These are phyloP conservation scores for Temnothorax rugatulus DNA, from an alignment of 2,888 invertebrate species.

Conservation along the genomic window DNA sequence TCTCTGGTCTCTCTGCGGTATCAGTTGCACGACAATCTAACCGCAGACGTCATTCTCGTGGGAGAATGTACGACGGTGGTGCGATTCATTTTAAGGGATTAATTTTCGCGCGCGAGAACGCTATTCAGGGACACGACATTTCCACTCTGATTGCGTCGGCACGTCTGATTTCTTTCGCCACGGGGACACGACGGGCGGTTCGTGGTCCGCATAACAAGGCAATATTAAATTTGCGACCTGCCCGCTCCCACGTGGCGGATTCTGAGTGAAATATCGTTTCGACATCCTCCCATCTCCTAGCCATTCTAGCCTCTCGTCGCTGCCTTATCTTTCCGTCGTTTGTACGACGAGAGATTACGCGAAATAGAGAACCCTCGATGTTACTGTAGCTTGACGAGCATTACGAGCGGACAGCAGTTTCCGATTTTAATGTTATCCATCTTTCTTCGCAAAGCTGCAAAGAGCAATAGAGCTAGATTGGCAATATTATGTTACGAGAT, in stretches of 20 bases:
- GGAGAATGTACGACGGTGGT: constrained; percentile 44
- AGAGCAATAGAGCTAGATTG: background rate
- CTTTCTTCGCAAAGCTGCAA: constrained; percentile 11
- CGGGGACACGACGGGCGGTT: constrained; percentile 13
- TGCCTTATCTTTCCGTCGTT: constrained; percentile 17
- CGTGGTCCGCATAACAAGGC: constrained; percentile 63
- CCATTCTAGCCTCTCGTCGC: background rate
- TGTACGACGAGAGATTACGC: constrained; percentile 24
- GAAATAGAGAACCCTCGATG: constrained; percentile 46
- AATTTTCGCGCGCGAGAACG: constrained; percentile 54
- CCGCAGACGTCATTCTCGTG: constrained; percentile 48
- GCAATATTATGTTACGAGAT: constrained; percentile 27
- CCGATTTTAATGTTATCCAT: constrained; percentile 19
- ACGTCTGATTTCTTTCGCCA: constrained; percentile 63
- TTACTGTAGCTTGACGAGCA: constrained; percentile 13
- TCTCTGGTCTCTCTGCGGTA: constrained; percentile 15
- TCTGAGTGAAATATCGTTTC: constrained; percentile 45
- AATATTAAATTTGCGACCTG: constrained; percentile 65
- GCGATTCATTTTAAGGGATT: constrained; percentile 62
- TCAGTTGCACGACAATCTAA: constrained; percentile 50
- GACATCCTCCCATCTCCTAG: background rate
- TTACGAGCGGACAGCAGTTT: constrained; percentile 13
- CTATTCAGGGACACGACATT: constrained; percentile 51
- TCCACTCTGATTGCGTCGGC: constrained; percentile 60
- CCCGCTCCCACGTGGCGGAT: constrained; percentile 17